Percentiles rank a stretch among this genome's conserved stretches.
phyloP scores from a whole-genome alignment of 2,113 vertebrate genomes.

The Pachypanchax playfairii region DNA sequence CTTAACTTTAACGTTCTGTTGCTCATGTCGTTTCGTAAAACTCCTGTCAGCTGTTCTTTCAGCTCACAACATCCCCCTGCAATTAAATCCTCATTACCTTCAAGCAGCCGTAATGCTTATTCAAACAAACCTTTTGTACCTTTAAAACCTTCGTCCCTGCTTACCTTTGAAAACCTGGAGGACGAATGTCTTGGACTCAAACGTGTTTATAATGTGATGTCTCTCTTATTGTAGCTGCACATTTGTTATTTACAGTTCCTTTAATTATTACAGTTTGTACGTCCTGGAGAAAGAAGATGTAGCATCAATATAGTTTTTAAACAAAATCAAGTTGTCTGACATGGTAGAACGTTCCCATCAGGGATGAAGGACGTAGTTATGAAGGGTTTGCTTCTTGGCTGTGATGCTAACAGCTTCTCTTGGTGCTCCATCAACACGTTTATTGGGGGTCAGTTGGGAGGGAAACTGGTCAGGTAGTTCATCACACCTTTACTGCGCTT shows the following conservation, averaged over 20 bases:
- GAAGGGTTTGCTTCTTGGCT: slow-evolving; percentile 2
- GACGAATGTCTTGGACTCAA: not conserved
- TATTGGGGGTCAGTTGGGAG: not conserved
- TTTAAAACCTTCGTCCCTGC: not conserved
- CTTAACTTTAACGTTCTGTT: slow-evolving; percentile 1
- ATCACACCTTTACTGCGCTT: slow-evolving; percentile 10
- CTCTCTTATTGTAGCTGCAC: no score
- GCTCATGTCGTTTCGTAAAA: not conserved
- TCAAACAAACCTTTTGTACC: not conserved
- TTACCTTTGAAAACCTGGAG: fast-evolving
- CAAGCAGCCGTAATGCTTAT: not conserved
- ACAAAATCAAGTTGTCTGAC: slow-evolving; percentile 1
- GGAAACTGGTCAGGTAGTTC: slow-evolving; percentile 2
- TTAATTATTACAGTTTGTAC: no score
- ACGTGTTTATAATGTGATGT: not conserved
- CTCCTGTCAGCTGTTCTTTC: slow-evolving; percentile 4
- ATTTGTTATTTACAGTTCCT: no score
- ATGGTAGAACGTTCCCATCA: not conserved
- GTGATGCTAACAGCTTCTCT: not conserved
- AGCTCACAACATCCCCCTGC: not conserved
- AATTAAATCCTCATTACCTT: slow-evolving; percentile 22
- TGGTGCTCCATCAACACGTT: slow-evolving; percentile 31
- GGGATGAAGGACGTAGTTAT: not conserved
- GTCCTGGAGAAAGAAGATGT: no score
- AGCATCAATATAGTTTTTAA: slow-evolving; percentile 8